A percentile compares a stretch with the other conserved stretches of the same genome.
Conservation (phyloP, 2,113 vertebrate species). For the Rhinopithecus roxellana region DNA sequence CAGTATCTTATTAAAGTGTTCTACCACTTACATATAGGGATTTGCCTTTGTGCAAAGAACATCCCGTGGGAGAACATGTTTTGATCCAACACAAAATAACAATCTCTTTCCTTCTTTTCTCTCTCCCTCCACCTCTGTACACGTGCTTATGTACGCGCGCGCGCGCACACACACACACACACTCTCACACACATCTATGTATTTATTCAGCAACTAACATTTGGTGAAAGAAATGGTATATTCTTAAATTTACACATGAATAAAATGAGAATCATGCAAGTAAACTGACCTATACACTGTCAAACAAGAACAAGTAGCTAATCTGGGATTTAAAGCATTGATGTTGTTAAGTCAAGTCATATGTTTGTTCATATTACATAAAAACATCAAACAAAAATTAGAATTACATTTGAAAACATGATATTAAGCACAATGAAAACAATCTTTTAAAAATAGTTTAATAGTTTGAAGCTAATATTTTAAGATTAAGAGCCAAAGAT, state of each 20-base stretch:
- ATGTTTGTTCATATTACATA: not conserved
- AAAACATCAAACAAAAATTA: not conserved
- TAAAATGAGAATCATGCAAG: not conserved
- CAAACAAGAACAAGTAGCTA: not conserved
- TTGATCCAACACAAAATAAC: not conserved
- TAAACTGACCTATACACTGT: not conserved
- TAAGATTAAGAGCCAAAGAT: not conserved
- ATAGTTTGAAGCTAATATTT: not conserved
- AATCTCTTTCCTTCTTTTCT: not conserved
- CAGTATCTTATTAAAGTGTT: not conserved
- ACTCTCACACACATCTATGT: not conserved
- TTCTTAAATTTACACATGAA: not conserved
- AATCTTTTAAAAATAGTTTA: not conserved
- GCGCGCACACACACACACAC: no score
- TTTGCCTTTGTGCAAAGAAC: not conserved
- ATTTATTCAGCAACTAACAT: not conserved
- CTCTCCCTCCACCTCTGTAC: no score
- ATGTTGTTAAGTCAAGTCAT: not conserved
- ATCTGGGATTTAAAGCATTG: not conserved
- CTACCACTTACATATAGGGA: not conserved
- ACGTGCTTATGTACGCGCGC: fast-evolving
- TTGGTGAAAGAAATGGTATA: not conserved
- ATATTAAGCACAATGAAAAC: not conserved
- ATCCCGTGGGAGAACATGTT: not conserved
- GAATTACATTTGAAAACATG: not conserved